These are phyloP conservation scores for Meloe dianella DNA, from an alignment of 2,888 invertebrate genomes.

Conservation along the genomic window DNA sequence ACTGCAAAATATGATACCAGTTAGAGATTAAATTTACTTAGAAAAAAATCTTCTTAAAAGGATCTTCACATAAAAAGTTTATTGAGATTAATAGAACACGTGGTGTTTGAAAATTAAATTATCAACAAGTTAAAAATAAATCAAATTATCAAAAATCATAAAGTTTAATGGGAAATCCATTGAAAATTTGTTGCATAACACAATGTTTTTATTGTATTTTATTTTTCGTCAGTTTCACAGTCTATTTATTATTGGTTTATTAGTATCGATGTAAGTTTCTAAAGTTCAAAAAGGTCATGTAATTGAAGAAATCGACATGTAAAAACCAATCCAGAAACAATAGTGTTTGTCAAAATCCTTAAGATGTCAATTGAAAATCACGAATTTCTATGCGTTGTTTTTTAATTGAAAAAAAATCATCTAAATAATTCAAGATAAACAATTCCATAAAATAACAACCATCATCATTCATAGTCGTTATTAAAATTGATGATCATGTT, in stretches of 20 bases:
- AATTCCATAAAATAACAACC: not conserved
- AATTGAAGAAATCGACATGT: not conserved
- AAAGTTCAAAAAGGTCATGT: not conserved
- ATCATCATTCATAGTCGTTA: not conserved
- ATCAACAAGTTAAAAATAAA: not conserved
- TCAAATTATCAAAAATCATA: not conserved
- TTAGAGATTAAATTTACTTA: not conserved
- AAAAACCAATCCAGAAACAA: not conserved
- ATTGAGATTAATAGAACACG: not conserved
- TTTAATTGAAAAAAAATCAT: not conserved
- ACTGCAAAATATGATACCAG: not conserved
- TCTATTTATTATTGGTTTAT: constrained; percentile 10
- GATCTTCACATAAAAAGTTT: not conserved
- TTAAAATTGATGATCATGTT: constrained; percentile 2
- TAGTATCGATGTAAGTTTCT: not conserved
- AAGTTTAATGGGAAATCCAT: not conserved
- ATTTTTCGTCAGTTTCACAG: not conserved
- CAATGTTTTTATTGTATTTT: not conserved
- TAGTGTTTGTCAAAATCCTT: constrained; percentile 1
- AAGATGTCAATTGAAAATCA: constrained; percentile 4
- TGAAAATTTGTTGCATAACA: not conserved
- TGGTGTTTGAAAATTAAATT: not conserved
- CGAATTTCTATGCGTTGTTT: not conserved
- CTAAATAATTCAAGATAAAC: not conserved
- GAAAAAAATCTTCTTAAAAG: not conserved